Evolutionary conservation across 35 echinoderm and acorn worm genomes (phyloP).

Genomic region (Apostichopus parvimensis): DNA sequence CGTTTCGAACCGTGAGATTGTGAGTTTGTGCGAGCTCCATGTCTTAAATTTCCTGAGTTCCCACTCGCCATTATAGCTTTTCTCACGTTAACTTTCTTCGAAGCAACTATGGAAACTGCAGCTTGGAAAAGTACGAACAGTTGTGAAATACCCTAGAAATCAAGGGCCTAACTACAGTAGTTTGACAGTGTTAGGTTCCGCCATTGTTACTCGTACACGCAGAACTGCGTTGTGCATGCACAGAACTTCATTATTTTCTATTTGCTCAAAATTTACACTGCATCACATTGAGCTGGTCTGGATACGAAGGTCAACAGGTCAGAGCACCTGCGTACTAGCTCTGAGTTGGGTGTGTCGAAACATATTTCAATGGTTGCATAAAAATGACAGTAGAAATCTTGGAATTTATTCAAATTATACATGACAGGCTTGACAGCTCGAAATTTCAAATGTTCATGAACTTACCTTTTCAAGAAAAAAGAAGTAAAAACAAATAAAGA

Average conservation of each 20-base stretch:
- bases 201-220: neutral
- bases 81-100: neutral
- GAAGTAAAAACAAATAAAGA: neutral
- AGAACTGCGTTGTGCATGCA: neutral
- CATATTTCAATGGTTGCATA: neutral
- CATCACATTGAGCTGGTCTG: constrained; percentile 44
- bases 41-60: constrained; percentile 40
- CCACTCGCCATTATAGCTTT: constrained; percentile 41
- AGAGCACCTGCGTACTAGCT: neutral
- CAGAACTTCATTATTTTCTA: neutral
- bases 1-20: constrained; percentile 71
- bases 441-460: too few relatives aligned
- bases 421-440: too few relatives aligned
- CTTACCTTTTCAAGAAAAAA: too few relatives aligned
- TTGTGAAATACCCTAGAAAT: neutral
- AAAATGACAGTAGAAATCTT: too few relatives aligned
- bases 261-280: constrained; percentile 18
- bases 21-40: constrained; percentile 8
- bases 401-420: too few relatives aligned
- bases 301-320: constrained; percentile 23
- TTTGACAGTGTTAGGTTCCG: neutral
- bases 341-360: constrained; percentile 15
- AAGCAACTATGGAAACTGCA: neutral
- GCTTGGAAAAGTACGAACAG: neutral
- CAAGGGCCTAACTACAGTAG: neutral